Evolutionary conservation across 2,888 invertebrate species (phyloP).

Genomic region (Nemotelus nigrinus): DNA sequence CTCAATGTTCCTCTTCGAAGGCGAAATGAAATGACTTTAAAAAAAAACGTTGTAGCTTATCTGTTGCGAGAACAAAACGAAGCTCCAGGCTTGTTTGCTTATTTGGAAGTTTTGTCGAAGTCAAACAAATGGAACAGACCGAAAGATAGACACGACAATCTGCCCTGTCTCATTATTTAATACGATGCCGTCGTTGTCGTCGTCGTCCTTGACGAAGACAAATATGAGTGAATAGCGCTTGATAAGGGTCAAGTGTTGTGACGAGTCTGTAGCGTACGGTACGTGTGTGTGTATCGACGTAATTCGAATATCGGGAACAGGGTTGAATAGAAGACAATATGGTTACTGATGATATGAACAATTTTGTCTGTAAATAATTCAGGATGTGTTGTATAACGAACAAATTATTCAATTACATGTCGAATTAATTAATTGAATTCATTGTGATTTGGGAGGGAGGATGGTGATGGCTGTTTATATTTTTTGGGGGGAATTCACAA

Average conservation of each 20-base stretch:
- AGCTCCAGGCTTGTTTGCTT: conserved; percentile 7
- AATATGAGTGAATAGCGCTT: not conserved
- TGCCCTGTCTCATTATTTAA: not conserved
- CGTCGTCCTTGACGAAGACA: not conserved
- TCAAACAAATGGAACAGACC: not conserved
- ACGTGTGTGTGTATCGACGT: not conserved
- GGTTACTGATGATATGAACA: not conserved
- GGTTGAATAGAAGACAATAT: conserved; percentile 10
- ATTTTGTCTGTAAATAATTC: not conserved
- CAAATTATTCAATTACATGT: too few relatives aligned
- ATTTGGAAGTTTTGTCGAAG: not conserved
- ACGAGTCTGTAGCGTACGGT: too few relatives aligned
- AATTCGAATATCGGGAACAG: conserved; percentile 8
- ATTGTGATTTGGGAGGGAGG: too few relatives aligned
- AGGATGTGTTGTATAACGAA: too few relatives aligned
- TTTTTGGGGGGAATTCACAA: too few relatives aligned
- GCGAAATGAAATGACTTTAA: not conserved
- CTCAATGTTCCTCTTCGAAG: not conserved
- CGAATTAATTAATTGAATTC: too few relatives aligned
- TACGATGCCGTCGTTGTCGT: not conserved
- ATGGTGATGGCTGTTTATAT: too few relatives aligned
- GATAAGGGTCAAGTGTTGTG: conserved; percentile 21
- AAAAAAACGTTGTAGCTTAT: not conserved
- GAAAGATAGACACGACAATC: not conserved
- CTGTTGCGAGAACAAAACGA: not conserved